A percentile compares a stretch with the other conserved stretches of the same genome.
Evolutionary conservation across 2,888 invertebrate species (phyloP).

Genomic region (Watsonalla cultraria): DNA sequence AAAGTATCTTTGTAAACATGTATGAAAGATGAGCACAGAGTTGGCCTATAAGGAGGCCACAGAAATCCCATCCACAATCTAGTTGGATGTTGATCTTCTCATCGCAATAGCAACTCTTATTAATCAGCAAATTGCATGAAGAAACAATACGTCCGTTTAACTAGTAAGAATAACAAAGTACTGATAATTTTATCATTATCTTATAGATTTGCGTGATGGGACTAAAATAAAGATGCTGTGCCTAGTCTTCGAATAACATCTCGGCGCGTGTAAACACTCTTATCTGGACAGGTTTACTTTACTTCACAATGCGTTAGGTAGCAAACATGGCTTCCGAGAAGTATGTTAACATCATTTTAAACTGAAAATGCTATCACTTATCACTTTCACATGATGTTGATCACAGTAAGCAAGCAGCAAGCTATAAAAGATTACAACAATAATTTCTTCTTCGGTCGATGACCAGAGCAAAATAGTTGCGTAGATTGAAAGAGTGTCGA

Average conservation of each 20-base stretch:
- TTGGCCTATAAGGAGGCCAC: not conserved
- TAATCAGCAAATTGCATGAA: not conserved
- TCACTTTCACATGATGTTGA: constrained; percentile 15
- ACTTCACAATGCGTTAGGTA: constrained; percentile 39
- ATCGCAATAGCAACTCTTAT: not conserved
- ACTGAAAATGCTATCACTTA: constrained; percentile 38
- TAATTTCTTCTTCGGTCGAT: too few species aligned
- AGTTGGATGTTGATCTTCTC: not conserved
- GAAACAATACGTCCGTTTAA: not conserved
- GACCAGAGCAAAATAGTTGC: too few species aligned
- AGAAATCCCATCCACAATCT: not conserved
- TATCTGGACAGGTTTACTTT: constrained; percentile 73
- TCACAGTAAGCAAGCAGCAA: not conserved
- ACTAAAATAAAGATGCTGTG: constrained; percentile 32
- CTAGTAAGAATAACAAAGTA: constrained; percentile 13
- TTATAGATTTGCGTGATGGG: constrained; percentile 22
- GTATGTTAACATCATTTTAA: constrained; percentile 47
- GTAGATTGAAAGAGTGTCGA: too few species aligned
- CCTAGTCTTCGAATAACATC: constrained; percentile 49
- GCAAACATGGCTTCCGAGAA: constrained; percentile 62
- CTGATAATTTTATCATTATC: not conserved
- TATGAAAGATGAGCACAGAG: constrained; percentile 32
- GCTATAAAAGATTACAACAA: too few species aligned
- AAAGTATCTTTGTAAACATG: constrained; percentile 33
- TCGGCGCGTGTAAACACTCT: constrained; percentile 54